Percentiles rank a stretch among this genome's conserved stretches.
phyloP scores from a whole-genome alignment of 1,140 invertebrate genomes.

The Aphaenogaster ashmeadi region DNA sequence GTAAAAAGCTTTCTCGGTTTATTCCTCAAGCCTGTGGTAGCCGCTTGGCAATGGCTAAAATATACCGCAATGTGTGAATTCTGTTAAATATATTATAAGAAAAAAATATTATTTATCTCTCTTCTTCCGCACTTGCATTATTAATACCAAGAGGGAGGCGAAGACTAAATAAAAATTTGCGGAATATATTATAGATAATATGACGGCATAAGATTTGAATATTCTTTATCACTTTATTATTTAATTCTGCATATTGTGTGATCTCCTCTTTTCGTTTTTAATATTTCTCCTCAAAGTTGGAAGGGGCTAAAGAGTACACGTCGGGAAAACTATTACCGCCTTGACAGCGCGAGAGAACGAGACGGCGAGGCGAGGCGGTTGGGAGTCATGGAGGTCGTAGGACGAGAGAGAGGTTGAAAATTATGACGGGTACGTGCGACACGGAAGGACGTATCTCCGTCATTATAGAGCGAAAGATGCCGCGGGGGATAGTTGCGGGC shows the following conservation, averaged over 20 bases:
- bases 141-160: not conserved
- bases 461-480: constrained; percentile 61
- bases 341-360: constrained; percentile 32
- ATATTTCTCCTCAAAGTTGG: constrained; percentile 2
- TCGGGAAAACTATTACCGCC: constrained; percentile 66
- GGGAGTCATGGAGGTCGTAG: constrained; percentile 52
- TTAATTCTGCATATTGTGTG: not conserved
- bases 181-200: not conserved
- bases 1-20: not conserved
- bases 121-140: not conserved
- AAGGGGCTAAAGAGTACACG: not conserved
- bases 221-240: not conserved
- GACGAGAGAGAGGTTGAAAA: constrained; percentile 63
- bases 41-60: not conserved
- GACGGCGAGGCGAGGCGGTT: constrained; percentile 50
- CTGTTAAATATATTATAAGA: not conserved
- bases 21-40: not conserved
- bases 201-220: not conserved
- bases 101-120: not conserved
- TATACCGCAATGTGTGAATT: not conserved
- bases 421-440: constrained; percentile 75
- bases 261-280: constrained; percentile 5
- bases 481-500: constrained; percentile 39
- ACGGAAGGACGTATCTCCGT: constrained; percentile 59
- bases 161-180: not conserved